A percentile compares a stretch with the other conserved stretches of the same genome.
Evolutionary conservation across 2,888 invertebrate species (phyloP).

Genomic region (Pseudolycoriella hygida): DNA sequence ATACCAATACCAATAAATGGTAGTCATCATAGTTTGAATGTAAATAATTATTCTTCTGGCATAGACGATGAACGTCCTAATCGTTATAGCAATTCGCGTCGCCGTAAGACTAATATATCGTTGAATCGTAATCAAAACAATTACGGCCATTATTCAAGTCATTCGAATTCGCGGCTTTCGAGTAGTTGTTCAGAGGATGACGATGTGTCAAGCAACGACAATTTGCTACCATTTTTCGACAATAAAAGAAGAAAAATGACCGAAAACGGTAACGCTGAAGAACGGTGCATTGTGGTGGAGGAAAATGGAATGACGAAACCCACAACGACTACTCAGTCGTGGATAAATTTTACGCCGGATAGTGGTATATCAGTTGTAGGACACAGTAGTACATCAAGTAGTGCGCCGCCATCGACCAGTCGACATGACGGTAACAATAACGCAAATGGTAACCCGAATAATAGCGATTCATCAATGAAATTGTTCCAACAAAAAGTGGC

Average conservation of each 20-base stretch:
- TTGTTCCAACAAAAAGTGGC: slow-evolving; percentile 34
- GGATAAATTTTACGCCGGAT: slow-evolving; percentile 16
- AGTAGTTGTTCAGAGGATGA: slow-evolving; percentile 16
- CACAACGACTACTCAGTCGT: neutral
- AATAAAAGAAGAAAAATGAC: slow-evolving; percentile 1
- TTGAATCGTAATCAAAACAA: neutral
- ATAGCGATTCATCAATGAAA: slow-evolving; percentile 14
- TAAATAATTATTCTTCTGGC: neutral
- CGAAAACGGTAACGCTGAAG: neutral
- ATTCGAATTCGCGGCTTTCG: slow-evolving; percentile 18
- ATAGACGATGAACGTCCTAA: slow-evolving; percentile 3
- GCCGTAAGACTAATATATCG: slow-evolving; percentile 2
- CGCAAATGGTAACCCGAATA: slow-evolving; percentile 9
- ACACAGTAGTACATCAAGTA: slow-evolving; percentile 11
- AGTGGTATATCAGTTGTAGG: slow-evolving; percentile 17
- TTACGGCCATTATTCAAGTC: slow-evolving; percentile 15
- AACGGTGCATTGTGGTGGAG: neutral
- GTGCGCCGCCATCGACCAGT: slow-evolving; percentile 6
- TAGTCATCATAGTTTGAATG: slow-evolving; percentile 4
- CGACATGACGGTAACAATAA: slow-evolving; percentile 10
- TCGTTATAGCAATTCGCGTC: slow-evolving; percentile 1
- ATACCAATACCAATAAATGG: slow-evolving; percentile 9
- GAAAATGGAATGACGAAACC: neutral
- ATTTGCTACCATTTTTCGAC: slow-evolving; percentile 2
- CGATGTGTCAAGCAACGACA: slow-evolving; percentile 4